Base-by-base conservation (phyloP, 1,140 invertebrate genomes). In the Macrobrachium nipponense region DNA sequence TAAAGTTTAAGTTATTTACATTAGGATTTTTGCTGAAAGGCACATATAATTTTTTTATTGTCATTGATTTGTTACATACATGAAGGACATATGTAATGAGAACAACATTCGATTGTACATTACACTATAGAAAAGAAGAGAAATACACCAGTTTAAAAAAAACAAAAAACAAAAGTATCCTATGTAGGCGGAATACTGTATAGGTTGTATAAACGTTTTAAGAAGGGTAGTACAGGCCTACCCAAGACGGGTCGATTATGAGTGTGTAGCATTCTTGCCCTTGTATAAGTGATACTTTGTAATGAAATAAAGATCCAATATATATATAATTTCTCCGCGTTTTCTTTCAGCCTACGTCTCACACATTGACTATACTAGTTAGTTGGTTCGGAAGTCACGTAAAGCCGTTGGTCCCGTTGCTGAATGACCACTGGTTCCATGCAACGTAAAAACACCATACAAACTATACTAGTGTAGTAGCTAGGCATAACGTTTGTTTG, bases 241-340 rank as follows among this genome's bases (percentile, higher is more conserved):
- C 83, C 76, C 83, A 80, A 27, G 76, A 72, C 78, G 83, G 68
- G 83, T 86, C 83, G 77, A 86, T 86, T 86, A 77, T 23, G 83
- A 86, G 83, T 87, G 85, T 87, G 85, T 87, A 81, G 80, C 85
- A 81, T 75, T 81, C 79, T 81, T 82, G 80, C 80, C 85, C 85
- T 76, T 87, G 79, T 87, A 86, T 80, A 87, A 81, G 78, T 81
- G 85, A 81, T 87, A 87, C 78, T 87, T 87, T 87, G 85, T 87
- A 87, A 87, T 87, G 85, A 87, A 87, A 87, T 87, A 87, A 87
- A 87, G 70, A 87, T 87, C 85, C 73, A 87, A 87, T 87, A 87
- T 87, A 87, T 86, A 75, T 79, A 44, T 14, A 70, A 70, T 70
- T 14, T 70, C 27, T 23, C 44, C 72, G 6, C 14, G 14, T 72